Evolutionary conservation across 2,888 invertebrate genomes (phyloP).

Genomic region (Mongoloraphidia duomilia): DNA sequence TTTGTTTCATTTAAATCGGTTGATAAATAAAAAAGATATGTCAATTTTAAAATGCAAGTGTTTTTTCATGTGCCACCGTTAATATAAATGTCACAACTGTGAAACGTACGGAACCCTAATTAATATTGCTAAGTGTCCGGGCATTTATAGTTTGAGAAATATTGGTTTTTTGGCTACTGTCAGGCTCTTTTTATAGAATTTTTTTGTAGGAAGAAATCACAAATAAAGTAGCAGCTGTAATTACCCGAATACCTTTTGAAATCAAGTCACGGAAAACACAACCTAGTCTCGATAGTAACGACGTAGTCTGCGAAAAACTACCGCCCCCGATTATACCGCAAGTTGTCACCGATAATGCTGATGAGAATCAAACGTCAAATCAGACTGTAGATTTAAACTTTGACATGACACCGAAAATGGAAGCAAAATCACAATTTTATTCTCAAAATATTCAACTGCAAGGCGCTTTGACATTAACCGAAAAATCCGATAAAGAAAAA

Average conservation of each 20-base stretch:
- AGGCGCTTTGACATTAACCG: conserved; percentile 13
- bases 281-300: conserved; percentile 34
- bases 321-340: conserved; percentile 18
- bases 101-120: too few species aligned
- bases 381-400: too few species aligned
- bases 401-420: conserved; percentile 7
- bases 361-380: not conserved
- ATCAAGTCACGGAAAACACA: conserved; percentile 50
- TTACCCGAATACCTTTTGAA: conserved; percentile 60
- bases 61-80: too few species aligned
- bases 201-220: conserved; percentile 52
- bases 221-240: conserved; percentile 53
- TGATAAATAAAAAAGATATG: too few species aligned
- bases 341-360: conserved; percentile 10
- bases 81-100: too few species aligned
- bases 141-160: not conserved
- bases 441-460: conserved; percentile 24
- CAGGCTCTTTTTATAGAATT: not conserved
- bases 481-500: conserved; percentile 17
- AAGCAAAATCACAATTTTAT: conserved; percentile 18
- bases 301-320: conserved; percentile 14
- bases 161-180: not conserved
- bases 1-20: too few species aligned
- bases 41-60: too few species aligned
- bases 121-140: not conserved